Conservation (phyloP, 2,113 vertebrate species). For the Cavia porcellus region DNA sequence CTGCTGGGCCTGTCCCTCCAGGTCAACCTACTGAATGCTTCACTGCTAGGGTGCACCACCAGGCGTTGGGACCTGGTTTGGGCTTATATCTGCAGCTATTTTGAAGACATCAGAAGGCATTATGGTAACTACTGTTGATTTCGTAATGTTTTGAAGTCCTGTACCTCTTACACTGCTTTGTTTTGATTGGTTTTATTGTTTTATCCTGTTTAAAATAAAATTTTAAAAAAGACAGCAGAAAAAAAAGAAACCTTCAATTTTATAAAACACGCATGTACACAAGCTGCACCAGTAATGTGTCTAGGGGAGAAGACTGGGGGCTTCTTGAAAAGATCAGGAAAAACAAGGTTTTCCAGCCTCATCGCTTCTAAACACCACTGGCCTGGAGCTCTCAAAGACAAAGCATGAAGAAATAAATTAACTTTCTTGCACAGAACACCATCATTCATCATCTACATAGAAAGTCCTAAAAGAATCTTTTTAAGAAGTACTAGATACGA, state of each 20-base stretch:
- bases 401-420: neutral
- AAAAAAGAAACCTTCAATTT: neutral
- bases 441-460: neutral
- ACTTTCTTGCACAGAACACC: neutral
- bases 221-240: too few relatives aligned
- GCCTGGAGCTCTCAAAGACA: neutral
- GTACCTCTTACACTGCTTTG: too few relatives aligned
- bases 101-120: too few relatives aligned
- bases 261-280: neutral
- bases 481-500: neutral
- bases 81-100: too few relatives aligned
- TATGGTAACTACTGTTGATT: too few relatives aligned
- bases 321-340: neutral
- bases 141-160: too few relatives aligned
- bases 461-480: neutral
- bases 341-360: neutral
- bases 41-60: too few relatives aligned
- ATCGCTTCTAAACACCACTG: neutral
- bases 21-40: too few relatives aligned
- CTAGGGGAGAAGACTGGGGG: neutral
- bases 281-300: neutral
- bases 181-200: too few relatives aligned
- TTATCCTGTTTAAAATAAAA: too few relatives aligned
- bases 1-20: too few relatives aligned
- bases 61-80: too few relatives aligned